These are phyloP conservation scores for Melospiza melodia DNA, from an alignment of 2,113 vertebrate genomes.

Conservation along the genomic window DNA sequence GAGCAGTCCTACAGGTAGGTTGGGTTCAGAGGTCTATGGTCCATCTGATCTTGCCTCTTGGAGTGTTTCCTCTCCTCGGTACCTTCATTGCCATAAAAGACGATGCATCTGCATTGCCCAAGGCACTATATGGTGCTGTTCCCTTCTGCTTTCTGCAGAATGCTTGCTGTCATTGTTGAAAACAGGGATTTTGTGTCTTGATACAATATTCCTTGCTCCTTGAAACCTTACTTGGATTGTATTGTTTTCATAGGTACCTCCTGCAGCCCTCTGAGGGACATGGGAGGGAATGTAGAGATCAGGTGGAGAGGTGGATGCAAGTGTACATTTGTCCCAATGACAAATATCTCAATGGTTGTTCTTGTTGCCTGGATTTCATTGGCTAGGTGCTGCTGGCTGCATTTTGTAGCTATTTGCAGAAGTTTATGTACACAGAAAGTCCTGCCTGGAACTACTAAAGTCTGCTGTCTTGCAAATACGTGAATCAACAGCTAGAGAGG, in stretches of 20 bases:
- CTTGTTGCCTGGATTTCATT: neutral
- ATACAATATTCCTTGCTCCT: neutral
- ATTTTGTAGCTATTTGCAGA: neutral
- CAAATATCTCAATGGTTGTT: neutral
- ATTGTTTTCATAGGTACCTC: neutral
- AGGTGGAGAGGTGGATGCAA: neutral
- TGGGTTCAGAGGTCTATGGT: neutral
- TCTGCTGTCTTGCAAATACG: neutral
- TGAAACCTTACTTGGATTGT: neutral
- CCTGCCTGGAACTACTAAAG: neutral
- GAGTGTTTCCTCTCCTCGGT: neutral
- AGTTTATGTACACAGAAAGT: neutral
- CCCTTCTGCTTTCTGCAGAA: neutral
- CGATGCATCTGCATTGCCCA: accelerated
- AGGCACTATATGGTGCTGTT: neutral
- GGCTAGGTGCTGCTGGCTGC: neutral
- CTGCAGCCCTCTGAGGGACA: neutral
- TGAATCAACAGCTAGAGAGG: neutral
- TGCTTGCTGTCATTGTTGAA: neutral
- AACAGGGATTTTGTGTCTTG: neutral
- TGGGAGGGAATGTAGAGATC: neutral
- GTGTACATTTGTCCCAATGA: neutral
- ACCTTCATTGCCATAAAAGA: neutral
- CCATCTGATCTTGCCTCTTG: neutral
- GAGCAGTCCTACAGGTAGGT: conserved; percentile 79